Evolutionary conservation across 1,140 invertebrate species (phyloP).

Genomic region (Brachionus rotundiformis): DNA sequence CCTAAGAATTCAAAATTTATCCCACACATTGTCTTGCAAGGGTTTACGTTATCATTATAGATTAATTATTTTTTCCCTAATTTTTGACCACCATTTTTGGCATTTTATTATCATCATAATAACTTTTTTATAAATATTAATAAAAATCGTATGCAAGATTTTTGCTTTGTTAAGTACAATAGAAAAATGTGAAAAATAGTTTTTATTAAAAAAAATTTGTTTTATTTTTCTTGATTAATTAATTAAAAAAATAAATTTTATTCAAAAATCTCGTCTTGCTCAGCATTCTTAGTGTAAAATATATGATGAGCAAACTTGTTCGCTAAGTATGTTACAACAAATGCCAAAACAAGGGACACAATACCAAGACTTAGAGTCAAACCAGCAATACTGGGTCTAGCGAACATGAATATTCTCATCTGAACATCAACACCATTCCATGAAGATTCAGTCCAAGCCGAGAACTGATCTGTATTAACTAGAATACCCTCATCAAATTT

Average conservation of each 20-base stretch:
- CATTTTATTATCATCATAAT: no score
- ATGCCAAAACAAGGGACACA: background rate
- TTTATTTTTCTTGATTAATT: background rate
- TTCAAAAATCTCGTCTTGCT: slow-evolving; percentile 29
- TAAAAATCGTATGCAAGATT: no score
- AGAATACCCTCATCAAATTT: slow-evolving; percentile 36
- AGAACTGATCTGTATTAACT: background rate
- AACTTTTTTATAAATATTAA: no score
- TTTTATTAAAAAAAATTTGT: background rate
- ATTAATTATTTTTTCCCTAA: no score
- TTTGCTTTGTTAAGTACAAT: no score
- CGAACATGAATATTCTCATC: slow-evolving; percentile 44
- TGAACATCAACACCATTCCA: slow-evolving; percentile 35
- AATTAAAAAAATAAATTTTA: background rate
- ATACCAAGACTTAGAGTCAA: slow-evolving; percentile 5
- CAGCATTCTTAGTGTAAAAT: background rate
- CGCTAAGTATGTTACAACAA: background rate
- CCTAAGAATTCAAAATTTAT: no score
- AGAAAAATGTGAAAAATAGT: no score
- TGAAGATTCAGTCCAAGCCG: slow-evolving; percentile 46
- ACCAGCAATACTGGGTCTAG: background rate
- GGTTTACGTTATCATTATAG: no score
- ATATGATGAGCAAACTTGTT: background rate
- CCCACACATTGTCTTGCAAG: no score
- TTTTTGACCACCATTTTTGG: no score